These are phyloP conservation scores for Calliphora vomitoria DNA, from an alignment of 2,888 invertebrate species.

Conservation along the genomic window DNA sequence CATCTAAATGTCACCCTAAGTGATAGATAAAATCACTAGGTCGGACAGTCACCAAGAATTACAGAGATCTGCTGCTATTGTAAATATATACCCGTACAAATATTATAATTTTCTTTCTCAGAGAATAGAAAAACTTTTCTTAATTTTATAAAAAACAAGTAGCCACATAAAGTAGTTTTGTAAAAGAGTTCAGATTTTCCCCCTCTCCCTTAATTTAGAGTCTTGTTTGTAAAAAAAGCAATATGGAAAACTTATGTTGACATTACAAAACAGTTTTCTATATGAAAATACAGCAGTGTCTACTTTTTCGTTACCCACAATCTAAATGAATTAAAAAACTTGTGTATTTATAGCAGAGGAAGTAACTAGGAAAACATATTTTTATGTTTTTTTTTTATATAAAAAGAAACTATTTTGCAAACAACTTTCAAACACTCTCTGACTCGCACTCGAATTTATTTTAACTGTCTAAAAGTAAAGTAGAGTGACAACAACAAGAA, in stretches of 20 bases:
- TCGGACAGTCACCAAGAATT: no score
- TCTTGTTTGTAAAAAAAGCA: slow-evolving; percentile 58
- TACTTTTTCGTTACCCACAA: slow-evolving; percentile 56
- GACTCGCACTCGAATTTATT: slow-evolving; percentile 34
- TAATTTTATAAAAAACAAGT: slow-evolving; percentile 52
- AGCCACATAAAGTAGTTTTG: slow-evolving; percentile 71
- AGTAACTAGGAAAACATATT: slow-evolving; percentile 28
- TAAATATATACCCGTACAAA: neutral
- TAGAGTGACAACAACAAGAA: slow-evolving; percentile 64
- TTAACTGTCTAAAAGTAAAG: slow-evolving; percentile 30
- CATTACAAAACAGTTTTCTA: slow-evolving; percentile 57
- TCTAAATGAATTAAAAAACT: slow-evolving; percentile 74
- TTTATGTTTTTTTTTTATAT: neutral
- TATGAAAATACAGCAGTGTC: slow-evolving; percentile 34
- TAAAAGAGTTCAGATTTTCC: slow-evolving; percentile 29
- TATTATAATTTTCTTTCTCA: neutral
- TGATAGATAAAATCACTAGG: no score
- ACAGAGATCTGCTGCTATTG: neutral
- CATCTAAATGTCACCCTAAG: no score
- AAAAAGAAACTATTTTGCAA: slow-evolving; percentile 58
- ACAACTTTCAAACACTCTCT: slow-evolving; percentile 43
- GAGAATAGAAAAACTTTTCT: slow-evolving; percentile 45
- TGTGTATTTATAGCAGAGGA: slow-evolving; percentile 43
- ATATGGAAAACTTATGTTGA: slow-evolving; percentile 70
- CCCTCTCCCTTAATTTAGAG: neutral